These are phyloP conservation scores for Ennomos fuscantarius DNA, from an alignment of 2,888 invertebrate genomes.

Conservation along the genomic window DNA sequence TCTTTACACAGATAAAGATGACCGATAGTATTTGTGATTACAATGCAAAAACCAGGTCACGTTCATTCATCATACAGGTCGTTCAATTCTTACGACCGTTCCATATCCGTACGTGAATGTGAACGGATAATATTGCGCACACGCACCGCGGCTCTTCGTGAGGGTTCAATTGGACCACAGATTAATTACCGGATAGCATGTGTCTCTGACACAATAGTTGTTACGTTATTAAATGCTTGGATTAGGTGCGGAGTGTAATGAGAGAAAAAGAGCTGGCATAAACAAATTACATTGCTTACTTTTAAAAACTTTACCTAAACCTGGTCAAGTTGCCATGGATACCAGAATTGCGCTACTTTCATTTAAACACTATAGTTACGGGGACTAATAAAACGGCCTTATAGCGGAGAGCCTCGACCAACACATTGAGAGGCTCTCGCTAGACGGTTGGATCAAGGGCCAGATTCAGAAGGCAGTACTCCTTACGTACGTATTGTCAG, in stretches of 20 bases:
- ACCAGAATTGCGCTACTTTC: too few relatives aligned
- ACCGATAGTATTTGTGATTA: constrained; percentile 6
- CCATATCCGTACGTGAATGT: constrained; percentile 26
- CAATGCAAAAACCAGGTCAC: constrained; percentile 13
- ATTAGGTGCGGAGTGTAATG: constrained; percentile 46
- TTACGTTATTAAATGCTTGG: constrained; percentile 58
- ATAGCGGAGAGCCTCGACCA: too few relatives aligned
- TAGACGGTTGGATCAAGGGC: too few relatives aligned
- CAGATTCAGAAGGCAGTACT: too few relatives aligned
- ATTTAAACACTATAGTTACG: too few relatives aligned
- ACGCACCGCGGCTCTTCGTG: constrained; percentile 24
- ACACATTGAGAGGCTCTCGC: too few relatives aligned
- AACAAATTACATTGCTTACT: neutral
- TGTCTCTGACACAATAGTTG: constrained; percentile 61
- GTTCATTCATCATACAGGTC: constrained; percentile 18
- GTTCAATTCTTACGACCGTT: constrained; percentile 12
- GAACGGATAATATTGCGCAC: constrained; percentile 31
- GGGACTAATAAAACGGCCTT: too few relatives aligned
- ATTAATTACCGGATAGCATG: constrained; percentile 72
- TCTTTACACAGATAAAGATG: neutral
- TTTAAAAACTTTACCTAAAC: neutral
- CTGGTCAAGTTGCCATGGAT: neutral
- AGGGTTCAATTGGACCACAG: constrained; percentile 50
- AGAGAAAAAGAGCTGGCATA: constrained; percentile 17
- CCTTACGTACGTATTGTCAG: too few relatives aligned